A percentile compares a stretch with the other conserved stretches of the same genome.
phyloP scores from a whole-genome alignment of 2,113 vertebrate genomes.

The Crocuta crocuta region DNA sequence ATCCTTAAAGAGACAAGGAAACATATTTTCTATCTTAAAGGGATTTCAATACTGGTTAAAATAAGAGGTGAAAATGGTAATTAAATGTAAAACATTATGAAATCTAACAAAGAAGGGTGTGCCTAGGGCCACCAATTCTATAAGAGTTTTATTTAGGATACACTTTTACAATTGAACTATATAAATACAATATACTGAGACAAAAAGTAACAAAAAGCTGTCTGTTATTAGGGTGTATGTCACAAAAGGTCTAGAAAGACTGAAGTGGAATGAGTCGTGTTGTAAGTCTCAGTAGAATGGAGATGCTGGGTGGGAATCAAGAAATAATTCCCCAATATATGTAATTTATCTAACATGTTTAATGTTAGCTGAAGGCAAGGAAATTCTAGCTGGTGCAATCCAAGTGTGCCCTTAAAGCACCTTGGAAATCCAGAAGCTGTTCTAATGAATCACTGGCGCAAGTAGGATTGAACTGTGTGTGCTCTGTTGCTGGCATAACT shows the following conservation, averaged over 20 bases:
- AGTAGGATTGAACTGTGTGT: neutral
- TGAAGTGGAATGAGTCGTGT: neutral
- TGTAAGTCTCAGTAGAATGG: neutral
- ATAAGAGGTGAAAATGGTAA: neutral
- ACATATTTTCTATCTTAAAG: neutral
- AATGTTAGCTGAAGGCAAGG: neutral
- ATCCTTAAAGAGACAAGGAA: neutral
- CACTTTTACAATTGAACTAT: neutral
- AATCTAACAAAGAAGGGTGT: neutral
- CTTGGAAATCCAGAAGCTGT: neutral
- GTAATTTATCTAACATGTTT: neutral
- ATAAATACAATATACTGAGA: neutral
- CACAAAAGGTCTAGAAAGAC: neutral
- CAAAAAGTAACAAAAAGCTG: neutral
- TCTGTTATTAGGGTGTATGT: neutral
- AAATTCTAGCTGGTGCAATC: neutral
- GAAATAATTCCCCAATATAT: neutral
- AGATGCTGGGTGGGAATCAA: neutral
- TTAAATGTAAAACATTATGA: conserved; percentile 27
- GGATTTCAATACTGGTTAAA: conserved; percentile 29
- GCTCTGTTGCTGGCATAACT: neutral
- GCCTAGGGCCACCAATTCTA: neutral
- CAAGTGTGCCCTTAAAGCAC: neutral
- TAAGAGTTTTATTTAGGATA: conserved; percentile 6
- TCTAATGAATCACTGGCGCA: neutral